Evolutionary conservation across 2,888 invertebrate species (phyloP).

Genomic region (Dolomedes plantarius): DNA sequence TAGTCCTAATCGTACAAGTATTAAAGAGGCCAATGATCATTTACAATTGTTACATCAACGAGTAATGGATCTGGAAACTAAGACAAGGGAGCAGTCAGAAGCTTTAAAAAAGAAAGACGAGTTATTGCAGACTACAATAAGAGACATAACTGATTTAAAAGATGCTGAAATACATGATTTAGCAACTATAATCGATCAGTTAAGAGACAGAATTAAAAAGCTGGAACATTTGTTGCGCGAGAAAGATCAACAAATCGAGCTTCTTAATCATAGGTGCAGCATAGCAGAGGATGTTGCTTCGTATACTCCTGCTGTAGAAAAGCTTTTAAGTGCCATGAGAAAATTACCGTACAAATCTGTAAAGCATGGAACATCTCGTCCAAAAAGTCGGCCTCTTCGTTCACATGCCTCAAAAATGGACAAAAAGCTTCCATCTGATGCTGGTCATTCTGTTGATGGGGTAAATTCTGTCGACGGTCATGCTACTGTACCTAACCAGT

Average conservation of each 20-base stretch:
- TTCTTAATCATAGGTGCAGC: constrained; percentile 66
- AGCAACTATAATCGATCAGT: constrained; percentile 54
- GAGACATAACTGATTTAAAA: constrained; percentile 71
- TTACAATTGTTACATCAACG: constrained; percentile 75
- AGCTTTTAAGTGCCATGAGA: constrained; percentile 72
- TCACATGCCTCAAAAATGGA: constrained; percentile 44
- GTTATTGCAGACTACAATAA: constrained; percentile 67
- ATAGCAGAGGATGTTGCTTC: constrained; percentile 72
- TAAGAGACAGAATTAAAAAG: constrained; percentile 71
- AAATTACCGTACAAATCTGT: constrained; percentile 66
- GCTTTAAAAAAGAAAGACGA: constrained; percentile 73
- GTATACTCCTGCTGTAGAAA: constrained; percentile 72
- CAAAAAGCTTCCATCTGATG: constrained; percentile 44
- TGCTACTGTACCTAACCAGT: constrained; percentile 40
- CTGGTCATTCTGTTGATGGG: constrained; percentile 46
- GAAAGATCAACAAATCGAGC: constrained; percentile 72
- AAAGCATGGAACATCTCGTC: constrained; percentile 36
- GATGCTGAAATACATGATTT: constrained; percentile 72
- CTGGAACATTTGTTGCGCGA: constrained; percentile 72
- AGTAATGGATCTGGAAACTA: constrained; percentile 75
- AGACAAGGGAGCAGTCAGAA: constrained; percentile 72
- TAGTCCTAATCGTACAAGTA: constrained; percentile 74
- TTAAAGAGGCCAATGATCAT: constrained; percentile 77
- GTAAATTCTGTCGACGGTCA: constrained; percentile 62
- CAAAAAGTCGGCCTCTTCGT: constrained; percentile 45